Base-by-base conservation (phyloP, 92 coral and sea anemone genomes). In the Bergia puertoricense region DNA sequence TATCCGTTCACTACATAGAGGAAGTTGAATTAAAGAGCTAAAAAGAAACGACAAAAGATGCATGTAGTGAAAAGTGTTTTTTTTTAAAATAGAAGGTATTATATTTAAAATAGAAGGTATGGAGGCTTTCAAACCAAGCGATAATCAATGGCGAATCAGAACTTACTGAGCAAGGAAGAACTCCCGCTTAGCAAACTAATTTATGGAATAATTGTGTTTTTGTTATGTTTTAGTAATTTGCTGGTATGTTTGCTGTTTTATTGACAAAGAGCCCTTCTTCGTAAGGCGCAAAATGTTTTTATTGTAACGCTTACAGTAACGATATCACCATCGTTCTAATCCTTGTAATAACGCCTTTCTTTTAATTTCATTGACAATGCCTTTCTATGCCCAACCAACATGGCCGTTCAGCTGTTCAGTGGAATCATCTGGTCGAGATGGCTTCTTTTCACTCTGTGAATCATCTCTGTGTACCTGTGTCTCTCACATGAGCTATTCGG, bases 381-480 rank as follows among this genome's bases (percentile, higher is more conserved):
- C 2, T 88, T 62, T 50, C 90, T 81, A 23, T 48, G 30, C 39
- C 90, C 90, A 72, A 46, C 73, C 45, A 20, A 69, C 16, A 39
- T 13, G 1, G 79, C 82, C 1, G 93, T 79, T 16, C 86, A 88
- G 15, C 9, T 74, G 75, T 54, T 91, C 56, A 88, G 93, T 44
- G 74, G 91, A 7, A 57, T 85, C 39, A 56, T 91, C 74, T 91
- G 93, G 93, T 91, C 93, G 36, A 42, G 93, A 54, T 91, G 93
- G 93, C 82, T 91, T 66, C 71, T 91, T 16, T 91, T 82, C 75
- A 84, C 86, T 36, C 36, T 88, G 36, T 84, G 91, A 14, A 76
- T 80, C 18, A 23, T 80, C 11, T 88, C 91, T 6, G 88, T 91
- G 18, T 88, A 88, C 30, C 44, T 89, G 23, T 91, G 93, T 22